These are phyloP conservation scores for Hoplostethus mediterraneus DNA, from an alignment of 2,797 vertebrate genomes.

Conservation along the genomic window DNA sequence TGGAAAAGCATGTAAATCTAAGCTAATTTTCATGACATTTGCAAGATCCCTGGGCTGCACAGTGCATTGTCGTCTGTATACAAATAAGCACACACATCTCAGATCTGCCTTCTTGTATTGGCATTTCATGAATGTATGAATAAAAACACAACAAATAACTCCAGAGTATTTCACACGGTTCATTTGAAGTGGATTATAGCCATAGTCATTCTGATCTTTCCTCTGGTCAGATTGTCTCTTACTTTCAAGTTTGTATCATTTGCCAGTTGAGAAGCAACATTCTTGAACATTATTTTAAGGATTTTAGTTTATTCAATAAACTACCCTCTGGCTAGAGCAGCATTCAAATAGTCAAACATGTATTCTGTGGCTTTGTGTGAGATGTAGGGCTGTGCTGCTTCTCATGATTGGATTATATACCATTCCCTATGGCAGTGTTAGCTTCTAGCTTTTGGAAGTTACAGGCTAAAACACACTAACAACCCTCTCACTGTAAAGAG, in stretches of 20 bases:
- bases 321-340: conserved; percentile 30
- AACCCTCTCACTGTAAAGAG: background rate
- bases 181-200: conserved; percentile 27
- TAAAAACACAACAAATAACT: conserved; percentile 12
- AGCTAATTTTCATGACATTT: conserved; percentile 66
- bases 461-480: background rate
- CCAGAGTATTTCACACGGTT: conserved; percentile 17
- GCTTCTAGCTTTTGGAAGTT: conserved; percentile 3
- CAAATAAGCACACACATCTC: conserved; percentile 34
- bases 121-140: conserved; percentile 32
- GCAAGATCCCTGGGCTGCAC: conserved; percentile 27
- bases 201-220: conserved; percentile 17
- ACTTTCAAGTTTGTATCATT: conserved; percentile 36
- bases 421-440: background rate
- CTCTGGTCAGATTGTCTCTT: conserved; percentile 31
- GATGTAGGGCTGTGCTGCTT: conserved; percentile 6
- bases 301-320: conserved; percentile 38
- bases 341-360: conserved; percentile 32
- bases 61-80: conserved; percentile 34
- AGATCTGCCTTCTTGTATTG: conserved; percentile 14
- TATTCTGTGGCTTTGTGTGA: background rate
- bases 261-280: conserved; percentile 15
- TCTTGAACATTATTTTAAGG: conserved; percentile 27
- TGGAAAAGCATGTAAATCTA: conserved; percentile 35
- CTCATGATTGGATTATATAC: conserved; percentile 2